A percentile compares a stretch with the other conserved stretches of the same genome.
These are phyloP conservation scores for Peucedramus taeniatus DNA, from an alignment of 2,113 vertebrate species.

Conservation along the genomic window DNA sequence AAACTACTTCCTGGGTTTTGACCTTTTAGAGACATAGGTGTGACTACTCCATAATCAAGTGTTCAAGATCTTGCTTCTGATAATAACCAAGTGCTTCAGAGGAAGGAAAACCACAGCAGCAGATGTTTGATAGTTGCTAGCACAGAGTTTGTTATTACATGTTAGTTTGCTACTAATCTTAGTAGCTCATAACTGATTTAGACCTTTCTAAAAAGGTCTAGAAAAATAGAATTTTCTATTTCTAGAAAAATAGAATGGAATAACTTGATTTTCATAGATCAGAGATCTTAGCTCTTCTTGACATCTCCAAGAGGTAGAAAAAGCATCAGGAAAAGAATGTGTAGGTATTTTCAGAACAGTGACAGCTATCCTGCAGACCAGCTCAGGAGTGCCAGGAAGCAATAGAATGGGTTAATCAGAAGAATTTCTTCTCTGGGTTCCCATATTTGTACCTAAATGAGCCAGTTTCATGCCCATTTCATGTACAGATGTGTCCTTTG, in stretches of 20 bases:
- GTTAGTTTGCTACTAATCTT: not conserved
- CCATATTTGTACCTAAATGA: not conserved
- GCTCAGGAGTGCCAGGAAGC: not conserved
- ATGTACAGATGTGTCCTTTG: not conserved
- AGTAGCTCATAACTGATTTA: not conserved
- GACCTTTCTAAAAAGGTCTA: no score
- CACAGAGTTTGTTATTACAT: not conserved
- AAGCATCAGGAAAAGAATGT: not conserved
- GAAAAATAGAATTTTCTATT: no score
- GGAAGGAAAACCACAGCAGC: slow-evolving; percentile 39
- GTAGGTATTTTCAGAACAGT: not conserved
- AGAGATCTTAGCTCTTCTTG: not conserved
- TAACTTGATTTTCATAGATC: not conserved
- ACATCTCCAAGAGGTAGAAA: not conserved
- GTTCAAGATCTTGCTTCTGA: not conserved
- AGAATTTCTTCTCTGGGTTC: not conserved
- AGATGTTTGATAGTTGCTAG: not conserved
- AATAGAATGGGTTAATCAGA: not conserved
- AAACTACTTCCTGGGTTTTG: not conserved
- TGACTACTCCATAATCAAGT: not conserved
- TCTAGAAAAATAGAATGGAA: not conserved
- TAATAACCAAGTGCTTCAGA: not conserved
- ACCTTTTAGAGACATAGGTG: not conserved
- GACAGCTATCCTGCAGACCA: not conserved
- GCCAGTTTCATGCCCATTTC: not conserved